phyloP scores from a whole-genome alignment of 37 sponge, comb jelly and placozoan species.

The Bolinopsis microptera region DNA sequence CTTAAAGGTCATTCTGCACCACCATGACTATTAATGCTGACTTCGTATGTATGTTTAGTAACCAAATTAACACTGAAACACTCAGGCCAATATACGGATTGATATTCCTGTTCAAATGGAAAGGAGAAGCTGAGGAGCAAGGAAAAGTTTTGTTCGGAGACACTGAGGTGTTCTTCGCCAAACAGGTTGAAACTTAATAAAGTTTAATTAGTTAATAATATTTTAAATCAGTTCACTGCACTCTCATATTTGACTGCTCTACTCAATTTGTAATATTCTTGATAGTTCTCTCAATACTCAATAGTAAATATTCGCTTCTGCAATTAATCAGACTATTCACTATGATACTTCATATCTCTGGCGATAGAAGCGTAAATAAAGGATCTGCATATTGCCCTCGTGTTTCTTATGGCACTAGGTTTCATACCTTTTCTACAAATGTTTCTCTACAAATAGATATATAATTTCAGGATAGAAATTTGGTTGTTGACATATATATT shows the following conservation, averaged over 20 bases:
- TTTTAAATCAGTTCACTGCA: no score
- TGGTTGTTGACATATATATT: background rate
- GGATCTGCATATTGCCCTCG: slow-evolving; percentile 56
- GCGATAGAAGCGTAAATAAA: slow-evolving; percentile 36
- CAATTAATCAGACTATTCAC: no score
- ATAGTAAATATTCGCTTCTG: no score
- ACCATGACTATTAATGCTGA: background rate
- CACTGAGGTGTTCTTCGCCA: slow-evolving; percentile 91
- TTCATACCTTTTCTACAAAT: slow-evolving; percentile 65
- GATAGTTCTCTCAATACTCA: no score
- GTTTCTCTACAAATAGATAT: background rate
- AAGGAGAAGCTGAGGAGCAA: slow-evolving; percentile 73
- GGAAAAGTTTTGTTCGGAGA: slow-evolving; percentile 83
- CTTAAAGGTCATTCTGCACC: background rate
- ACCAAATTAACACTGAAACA: no score
- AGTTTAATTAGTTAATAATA: no score
- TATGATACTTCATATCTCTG: background rate
- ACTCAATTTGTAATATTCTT: no score
- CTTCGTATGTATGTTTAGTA: no score
- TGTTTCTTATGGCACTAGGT: slow-evolving; percentile 17
- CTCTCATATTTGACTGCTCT: no score
- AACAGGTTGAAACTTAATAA: slow-evolving; percentile 74
- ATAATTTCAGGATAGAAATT: background rate
- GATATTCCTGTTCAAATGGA: slow-evolving; percentile 95
- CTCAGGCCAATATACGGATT: slow-evolving; percentile 91